These are phyloP conservation scores for Chauna torquata DNA, from an alignment of 2,113 vertebrate species.

Conservation along the genomic window DNA sequence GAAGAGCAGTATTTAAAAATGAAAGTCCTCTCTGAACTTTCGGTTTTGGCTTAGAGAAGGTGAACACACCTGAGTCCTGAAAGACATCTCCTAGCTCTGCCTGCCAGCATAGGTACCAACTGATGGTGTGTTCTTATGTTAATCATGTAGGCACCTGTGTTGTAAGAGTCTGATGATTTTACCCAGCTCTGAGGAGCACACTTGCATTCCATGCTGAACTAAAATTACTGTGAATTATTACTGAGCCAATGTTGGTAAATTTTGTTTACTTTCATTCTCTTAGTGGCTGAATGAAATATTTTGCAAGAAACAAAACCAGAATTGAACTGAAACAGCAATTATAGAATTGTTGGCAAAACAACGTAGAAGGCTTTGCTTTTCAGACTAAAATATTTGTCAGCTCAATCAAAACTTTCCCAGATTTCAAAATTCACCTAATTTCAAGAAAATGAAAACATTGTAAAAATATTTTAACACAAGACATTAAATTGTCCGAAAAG, in stretches of 20 bases:
- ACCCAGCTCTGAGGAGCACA: not conserved
- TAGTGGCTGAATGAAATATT: not conserved
- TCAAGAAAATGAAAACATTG: not conserved
- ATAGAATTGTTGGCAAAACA: not conserved
- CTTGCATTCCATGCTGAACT: not conserved
- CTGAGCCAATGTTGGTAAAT: not conserved
- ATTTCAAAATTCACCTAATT: not conserved
- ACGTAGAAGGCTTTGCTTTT: not conserved
- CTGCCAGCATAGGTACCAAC: not conserved
- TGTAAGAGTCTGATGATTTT: not conserved
- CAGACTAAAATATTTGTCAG: not conserved
- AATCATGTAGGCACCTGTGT: not conserved
- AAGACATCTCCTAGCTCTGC: not conserved
- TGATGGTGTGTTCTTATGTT: not conserved
- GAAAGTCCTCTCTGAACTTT: not conserved
- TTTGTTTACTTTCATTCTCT: not conserved
- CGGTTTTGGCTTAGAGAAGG: not conserved
- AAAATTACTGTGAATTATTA: not conserved
- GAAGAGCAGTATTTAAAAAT: not conserved
- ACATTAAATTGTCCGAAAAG: not conserved
- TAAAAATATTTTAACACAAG: not conserved
- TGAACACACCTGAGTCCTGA: not conserved
- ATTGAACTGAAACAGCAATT: not conserved
- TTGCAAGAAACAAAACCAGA: not conserved
- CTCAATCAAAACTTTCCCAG: not conserved